These are phyloP conservation scores for Phyllostomus hastatus DNA, from an alignment of 2,113 vertebrate genomes.

Conservation along the genomic window DNA sequence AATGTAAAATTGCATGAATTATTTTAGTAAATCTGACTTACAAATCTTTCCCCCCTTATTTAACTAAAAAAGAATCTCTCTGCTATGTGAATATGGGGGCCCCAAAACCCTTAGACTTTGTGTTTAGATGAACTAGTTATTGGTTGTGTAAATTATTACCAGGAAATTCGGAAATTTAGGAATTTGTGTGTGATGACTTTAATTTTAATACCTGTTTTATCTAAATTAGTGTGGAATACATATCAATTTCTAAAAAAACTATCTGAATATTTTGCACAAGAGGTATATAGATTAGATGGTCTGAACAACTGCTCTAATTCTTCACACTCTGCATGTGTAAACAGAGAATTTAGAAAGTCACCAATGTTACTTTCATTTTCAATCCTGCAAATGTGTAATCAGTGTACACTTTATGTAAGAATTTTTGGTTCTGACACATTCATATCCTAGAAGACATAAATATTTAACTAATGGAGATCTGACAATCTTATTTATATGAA, in stretches of 20 bases:
- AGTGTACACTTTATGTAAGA: conserved; percentile 53
- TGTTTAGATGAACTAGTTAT: neutral
- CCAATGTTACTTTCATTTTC: conserved; percentile 74
- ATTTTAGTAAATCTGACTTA: conserved; percentile 29
- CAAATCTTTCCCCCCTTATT: neutral
- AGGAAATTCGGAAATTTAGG: neutral
- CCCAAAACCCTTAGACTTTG: neutral
- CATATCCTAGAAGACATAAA: conserved; percentile 38
- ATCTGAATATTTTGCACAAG: neutral
- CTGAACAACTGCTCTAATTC: neutral
- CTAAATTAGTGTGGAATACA: neutral
- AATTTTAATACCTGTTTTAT: neutral
- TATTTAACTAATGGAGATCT: conserved; percentile 17
- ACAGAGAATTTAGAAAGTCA: conserved; percentile 56
- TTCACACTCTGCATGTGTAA: conserved; percentile 34
- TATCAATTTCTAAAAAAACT: neutral
- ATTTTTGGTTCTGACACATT: conserved; percentile 46
- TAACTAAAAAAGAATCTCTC: neutral
- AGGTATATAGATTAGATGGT: neutral
- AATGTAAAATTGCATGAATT: conserved; percentile 20
- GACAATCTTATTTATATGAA: conserved; percentile 25
- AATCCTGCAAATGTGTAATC: conserved; percentile 54
- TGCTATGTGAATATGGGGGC: neutral
- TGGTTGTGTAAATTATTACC: neutral
- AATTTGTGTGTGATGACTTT: neutral